Evolutionary conservation across 2,888 invertebrate genomes (phyloP), one percentile per base, ranked within the genome.

Genomic region (Drosophila ezoana): DNA sequence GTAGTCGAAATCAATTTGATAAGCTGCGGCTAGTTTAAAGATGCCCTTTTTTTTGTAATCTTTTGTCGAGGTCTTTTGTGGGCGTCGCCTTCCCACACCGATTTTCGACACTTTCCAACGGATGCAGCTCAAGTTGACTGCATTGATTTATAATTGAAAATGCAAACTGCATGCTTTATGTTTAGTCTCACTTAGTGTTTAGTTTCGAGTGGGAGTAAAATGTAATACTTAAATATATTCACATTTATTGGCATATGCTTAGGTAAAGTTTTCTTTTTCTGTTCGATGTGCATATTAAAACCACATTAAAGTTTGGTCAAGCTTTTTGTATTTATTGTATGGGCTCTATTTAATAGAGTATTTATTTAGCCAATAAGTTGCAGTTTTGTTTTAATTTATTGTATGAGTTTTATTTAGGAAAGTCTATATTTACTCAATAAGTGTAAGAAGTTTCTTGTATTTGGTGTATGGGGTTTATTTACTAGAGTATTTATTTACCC

Each of bases 1-100:
- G 64, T 67, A 67, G 67, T 73, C 54, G 33, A 62, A 85, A 83
- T 75, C 62, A 63, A 77, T 76, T 86, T 75, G 87, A 83, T 83
- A 83, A 87, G 64, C 63, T 64, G 65, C 63, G 62, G 59, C 74
- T 59, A 63, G 64, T 75, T 69, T 49, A 49, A 68, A 67, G 67
- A 38, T 44, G 28, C 14, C 35, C 52, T 48, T 28, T 18, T 23
- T 38, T 2, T 41, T 18, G 9, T 38, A 4, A n/a, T n/a, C n/a
- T n/a, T n/a, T n/a, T n/a, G n/a, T n/a, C n/a, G n/a, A n/a, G n/a
- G n/a, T n/a, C 18, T 54, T 43, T 66, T 56, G 86, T 82, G 72
- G 87, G 87, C 87, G 87, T 76, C 61, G 32, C 38, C 61, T 52
- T 71, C 82, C 87, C 81, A 82, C 82, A 73, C 41, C 48, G 43